Evolutionary conservation across 2,113 vertebrate species (phyloP), one percentile per base, ranked within the genome.

Genomic region (Callaeas wilsoni): DNA sequence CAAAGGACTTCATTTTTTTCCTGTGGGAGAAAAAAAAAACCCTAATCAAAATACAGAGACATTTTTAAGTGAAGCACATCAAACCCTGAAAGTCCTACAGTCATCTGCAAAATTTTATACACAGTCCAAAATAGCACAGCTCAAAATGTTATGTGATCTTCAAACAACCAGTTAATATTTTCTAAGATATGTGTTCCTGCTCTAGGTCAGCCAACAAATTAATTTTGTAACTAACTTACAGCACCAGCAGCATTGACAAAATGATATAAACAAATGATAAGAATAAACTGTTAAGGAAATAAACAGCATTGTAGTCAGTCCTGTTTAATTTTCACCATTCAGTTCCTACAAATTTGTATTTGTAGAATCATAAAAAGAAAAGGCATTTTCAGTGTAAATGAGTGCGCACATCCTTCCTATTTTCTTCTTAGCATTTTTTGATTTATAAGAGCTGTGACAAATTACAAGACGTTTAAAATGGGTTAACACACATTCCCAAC

Each of bases 1-100:
- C 65, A 97, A 98, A 98, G 53, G 71, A 94, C 75, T 96, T 97
- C 1, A 98, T 94, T 14, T 90, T 97, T 90, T 96, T 97, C 83
- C 98, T 98, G 84, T 12, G 20, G 5, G 17, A 49, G 69, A 6
- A 35, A 84, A 88, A 70, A 67, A 82, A 12, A 59, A 65, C 3
- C 37, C 18, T 32, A 71, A 10, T 86, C 64, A 91, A 92, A 93
- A 92, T 59, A 70, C 1, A 16, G 60, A 68, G 30, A 82, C 4
- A 47, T 80, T 93, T 84, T 87, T 64, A 84, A 86, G 37, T 59
- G 41, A 86, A 78, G 57, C 13, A 62, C 42, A 80, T 39, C 33
- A 80, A 67, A 57, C 18, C 44, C 15, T 47, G 10, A 42, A 78
- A 76, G n/a, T 14, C 65, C 33, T 65, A 42, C 10, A 64, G 22